These are phyloP conservation scores for Platyscapa corneri DNA, from an alignment of 1,140 invertebrate genomes.

Conservation along the genomic window DNA sequence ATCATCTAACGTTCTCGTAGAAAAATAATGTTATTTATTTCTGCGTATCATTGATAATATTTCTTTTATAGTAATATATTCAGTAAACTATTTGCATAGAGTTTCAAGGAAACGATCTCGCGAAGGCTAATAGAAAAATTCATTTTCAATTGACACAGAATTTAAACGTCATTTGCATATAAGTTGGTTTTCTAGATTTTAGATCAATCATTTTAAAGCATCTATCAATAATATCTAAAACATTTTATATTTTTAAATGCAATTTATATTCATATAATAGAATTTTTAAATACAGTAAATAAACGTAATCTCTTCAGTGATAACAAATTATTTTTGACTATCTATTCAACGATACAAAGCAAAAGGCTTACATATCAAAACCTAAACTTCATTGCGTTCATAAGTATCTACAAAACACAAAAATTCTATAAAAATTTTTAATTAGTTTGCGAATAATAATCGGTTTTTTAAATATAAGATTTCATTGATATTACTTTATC, in stretches of 20 bases:
- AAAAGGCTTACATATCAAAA: no score
- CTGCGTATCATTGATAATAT: background rate
- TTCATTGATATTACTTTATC: no score
- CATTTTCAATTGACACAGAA: background rate
- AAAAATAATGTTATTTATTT: conserved; percentile 9
- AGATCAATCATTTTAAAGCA: no score
- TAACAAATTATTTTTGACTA: background rate
- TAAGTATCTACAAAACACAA: no score
- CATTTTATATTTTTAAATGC: background rate
- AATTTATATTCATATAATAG: background rate
- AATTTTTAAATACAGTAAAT: background rate
- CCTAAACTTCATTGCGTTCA: no score
- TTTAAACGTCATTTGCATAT: background rate
- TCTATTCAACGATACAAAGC: no score
- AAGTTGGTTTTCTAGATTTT: background rate
- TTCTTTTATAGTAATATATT: background rate
- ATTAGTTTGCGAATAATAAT: no score
- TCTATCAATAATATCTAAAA: background rate
- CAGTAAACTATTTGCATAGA: background rate
- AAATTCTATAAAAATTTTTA: no score
- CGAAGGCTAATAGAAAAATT: background rate
- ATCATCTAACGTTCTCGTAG: background rate
- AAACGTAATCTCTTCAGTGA: background rate
- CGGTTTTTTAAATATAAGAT: no score
- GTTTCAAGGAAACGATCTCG: background rate